Percentiles rank a stretch among this genome's conserved stretches.
These are phyloP conservation scores for Tribolium madens DNA, from an alignment of 1,140 invertebrate genomes.

Conservation along the genomic window DNA sequence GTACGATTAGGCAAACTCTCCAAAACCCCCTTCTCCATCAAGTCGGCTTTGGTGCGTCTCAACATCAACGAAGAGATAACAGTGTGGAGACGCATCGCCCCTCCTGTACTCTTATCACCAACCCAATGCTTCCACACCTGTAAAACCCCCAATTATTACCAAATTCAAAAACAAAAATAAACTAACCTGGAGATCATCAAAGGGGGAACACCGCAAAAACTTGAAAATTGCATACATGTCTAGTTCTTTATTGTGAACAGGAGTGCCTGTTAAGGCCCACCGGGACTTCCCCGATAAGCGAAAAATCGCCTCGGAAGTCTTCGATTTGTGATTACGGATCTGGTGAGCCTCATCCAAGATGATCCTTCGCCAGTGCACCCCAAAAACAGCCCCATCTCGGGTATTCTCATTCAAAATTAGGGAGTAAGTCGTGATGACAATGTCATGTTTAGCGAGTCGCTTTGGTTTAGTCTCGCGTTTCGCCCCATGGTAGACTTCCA, in stretches of 20 bases:
- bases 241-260: conserved; percentile 92
- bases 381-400: conserved; percentile 68
- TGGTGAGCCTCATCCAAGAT: conserved; percentile 95
- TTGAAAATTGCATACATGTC: conserved; percentile 91
- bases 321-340: conserved; percentile 88
- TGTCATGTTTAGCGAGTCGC: conserved; percentile 72
- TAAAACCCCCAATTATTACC: neutral
- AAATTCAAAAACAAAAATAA: too few species aligned
- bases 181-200: conserved; percentile 75
- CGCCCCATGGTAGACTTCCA: conserved; percentile 84
- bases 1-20: conserved; percentile 76
- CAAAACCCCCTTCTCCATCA: conserved; percentile 72
- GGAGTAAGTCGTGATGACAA: conserved; percentile 85
- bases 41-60: conserved; percentile 84
- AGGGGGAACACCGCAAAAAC: conserved; percentile 87
- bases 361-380: conserved; percentile 84
- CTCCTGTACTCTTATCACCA: conserved; percentile 80
- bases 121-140: conserved; percentile 79
- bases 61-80: conserved; percentile 86
- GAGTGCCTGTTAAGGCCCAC: conserved; percentile 94
- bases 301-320: conserved; percentile 79
- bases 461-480: conserved; percentile 76
- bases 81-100: conserved; percentile 79
- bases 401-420: conserved; percentile 73
- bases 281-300: conserved; percentile 72